Conservation (phyloP, 2,888 invertebrate species). For the Drosophila gaucha region DNA sequence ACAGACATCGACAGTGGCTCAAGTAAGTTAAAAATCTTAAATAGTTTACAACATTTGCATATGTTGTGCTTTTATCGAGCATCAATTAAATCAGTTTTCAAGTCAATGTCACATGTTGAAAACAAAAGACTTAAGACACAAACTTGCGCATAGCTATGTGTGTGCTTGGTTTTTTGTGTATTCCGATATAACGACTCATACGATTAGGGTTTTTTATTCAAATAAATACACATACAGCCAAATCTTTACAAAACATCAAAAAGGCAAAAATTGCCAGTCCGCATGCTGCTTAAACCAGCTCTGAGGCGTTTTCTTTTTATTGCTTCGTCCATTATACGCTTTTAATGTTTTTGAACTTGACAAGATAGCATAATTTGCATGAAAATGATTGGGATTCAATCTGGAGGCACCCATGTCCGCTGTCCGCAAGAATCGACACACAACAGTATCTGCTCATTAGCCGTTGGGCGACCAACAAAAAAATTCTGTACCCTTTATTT, state of each 20-base stretch:
- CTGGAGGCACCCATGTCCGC: conserved; percentile 2
- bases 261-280: conserved; percentile 28
- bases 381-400: conserved; percentile 54
- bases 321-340: conserved; percentile 54
- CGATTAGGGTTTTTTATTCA: conserved; percentile 60
- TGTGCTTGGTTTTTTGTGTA: conserved; percentile 7
- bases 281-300: conserved; percentile 10
- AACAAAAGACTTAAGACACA: conserved; percentile 75
- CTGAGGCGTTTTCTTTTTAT: conserved; percentile 29
- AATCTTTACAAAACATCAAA: conserved; percentile 43
- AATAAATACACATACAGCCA: conserved; percentile 7
- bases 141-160: conserved; percentile 44
- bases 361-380: conserved; percentile 70
- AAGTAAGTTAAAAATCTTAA: conserved; percentile 1
- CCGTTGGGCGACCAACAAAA: conserved; percentile 27
- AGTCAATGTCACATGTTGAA: conserved; percentile 50
- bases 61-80: conserved; percentile 3
- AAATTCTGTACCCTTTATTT: conserved; percentile 29
- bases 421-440: conserved; percentile 50
- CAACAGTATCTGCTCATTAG: conserved; percentile 39
- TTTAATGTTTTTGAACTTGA: conserved; percentile 76
- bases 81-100: conserved; percentile 42
- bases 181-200: conserved; percentile 56
- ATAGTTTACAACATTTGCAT: conserved; percentile 16
- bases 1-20: background rate